Percentiles rank a stretch among this genome's conserved stretches.
phyloP scores from a whole-genome alignment of 64 coral and sea anemone species.

The Catalaphyllia jardinei region DNA sequence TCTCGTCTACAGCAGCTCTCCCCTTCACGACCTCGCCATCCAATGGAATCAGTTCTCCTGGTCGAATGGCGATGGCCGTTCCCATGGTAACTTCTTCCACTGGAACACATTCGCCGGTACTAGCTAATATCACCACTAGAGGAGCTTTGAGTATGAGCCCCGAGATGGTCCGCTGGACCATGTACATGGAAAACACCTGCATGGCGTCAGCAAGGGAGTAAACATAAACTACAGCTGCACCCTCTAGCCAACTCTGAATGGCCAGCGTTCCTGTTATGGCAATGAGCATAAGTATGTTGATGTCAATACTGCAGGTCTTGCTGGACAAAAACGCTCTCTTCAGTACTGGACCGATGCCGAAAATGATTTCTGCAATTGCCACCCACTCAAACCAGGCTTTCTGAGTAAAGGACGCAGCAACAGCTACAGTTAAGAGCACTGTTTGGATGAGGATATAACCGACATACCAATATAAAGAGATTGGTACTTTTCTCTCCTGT shows the following conservation, averaged over 20 bases:
- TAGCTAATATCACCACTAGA: constrained; percentile 75
- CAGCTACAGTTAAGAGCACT: constrained; percentile 44
- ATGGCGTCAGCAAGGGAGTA: constrained; percentile 79
- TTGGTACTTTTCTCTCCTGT: constrained; percentile 28
- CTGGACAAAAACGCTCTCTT: constrained; percentile 65
- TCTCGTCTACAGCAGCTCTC: constrained; percentile 80
- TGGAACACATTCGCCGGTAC: constrained; percentile 70
- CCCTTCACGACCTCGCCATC: constrained; percentile 94
- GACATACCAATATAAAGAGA: constrained; percentile 23
- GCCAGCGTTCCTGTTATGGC: constrained; percentile 83
- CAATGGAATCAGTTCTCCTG: constrained; percentile 87
- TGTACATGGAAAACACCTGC: constrained; percentile 79
- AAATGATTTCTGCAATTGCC: constrained; percentile 84
- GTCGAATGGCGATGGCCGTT: constrained; percentile 82
- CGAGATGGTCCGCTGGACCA: constrained; percentile 91
- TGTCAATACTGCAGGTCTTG: constrained; percentile 65
- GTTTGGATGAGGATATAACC: constrained; percentile 68
- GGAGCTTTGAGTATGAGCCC: constrained; percentile 87
- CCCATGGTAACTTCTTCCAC: constrained; percentile 80
- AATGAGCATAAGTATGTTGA: constrained; percentile 83
- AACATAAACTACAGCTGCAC: constrained; percentile 92
- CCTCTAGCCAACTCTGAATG: constrained; percentile 86
- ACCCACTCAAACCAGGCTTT: constrained; percentile 81
- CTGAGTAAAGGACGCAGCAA: constrained; percentile 41
- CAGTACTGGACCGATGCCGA: constrained; percentile 72